phyloP scores from a whole-genome alignment of 2,797 vertebrate genomes.

The Tragelaphus eurycerus region DNA sequence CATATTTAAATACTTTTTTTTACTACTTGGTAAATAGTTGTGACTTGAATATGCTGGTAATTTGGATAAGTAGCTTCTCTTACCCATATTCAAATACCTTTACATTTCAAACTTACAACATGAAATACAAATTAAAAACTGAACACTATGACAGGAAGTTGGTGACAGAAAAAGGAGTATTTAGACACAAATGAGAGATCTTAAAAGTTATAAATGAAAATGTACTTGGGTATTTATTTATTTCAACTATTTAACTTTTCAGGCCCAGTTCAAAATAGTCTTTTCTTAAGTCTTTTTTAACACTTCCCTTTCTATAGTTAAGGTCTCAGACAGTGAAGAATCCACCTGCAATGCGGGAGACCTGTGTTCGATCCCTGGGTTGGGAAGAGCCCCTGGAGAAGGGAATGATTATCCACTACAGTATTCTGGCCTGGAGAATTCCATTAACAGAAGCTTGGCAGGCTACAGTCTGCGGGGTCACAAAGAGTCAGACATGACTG shows the following conservation, averaged over 20 bases:
- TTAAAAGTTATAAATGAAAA: neutral
- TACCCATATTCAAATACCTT: neutral
- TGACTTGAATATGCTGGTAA: neutral
- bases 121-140: slow-evolving; percentile 11
- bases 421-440: neutral
- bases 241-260: neutral
- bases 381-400: neutral
- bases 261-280: neutral
- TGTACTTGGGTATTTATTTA: neutral
- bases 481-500: neutral
- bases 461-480: neutral
- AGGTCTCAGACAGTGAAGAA: neutral
- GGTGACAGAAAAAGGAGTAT: neutral
- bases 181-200: neutral
- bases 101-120: neutral
- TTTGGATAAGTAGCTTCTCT: neutral
- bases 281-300: neutral
- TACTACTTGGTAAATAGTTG: neutral
- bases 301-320: neutral
- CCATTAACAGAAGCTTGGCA: neutral
- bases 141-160: neutral
- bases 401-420: neutral
- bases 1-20: neutral
- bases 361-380: neutral
- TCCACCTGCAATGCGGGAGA: neutral